These are phyloP conservation scores for Sinelater perroti DNA, from an alignment of 2,888 invertebrate species.

Conservation along the genomic window DNA sequence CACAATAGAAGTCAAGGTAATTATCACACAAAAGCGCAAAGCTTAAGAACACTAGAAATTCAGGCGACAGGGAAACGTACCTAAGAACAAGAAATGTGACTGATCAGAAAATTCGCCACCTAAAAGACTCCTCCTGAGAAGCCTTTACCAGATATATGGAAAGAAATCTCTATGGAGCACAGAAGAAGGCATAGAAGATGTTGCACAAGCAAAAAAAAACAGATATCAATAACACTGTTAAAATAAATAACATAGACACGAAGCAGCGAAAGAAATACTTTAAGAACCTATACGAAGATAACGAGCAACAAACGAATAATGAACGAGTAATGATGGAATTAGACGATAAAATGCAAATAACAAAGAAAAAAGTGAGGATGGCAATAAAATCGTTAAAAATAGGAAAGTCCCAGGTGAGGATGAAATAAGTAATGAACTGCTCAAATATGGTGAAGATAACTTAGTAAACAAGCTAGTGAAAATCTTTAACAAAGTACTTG, in stretches of 20 bases:
- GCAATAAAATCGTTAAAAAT: background rate
- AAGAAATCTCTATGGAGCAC: background rate
- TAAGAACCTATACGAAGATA: background rate
- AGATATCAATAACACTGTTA: background rate
- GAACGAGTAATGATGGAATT: background rate
- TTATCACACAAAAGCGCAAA: background rate
- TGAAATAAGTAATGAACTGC: background rate
- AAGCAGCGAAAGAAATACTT: background rate
- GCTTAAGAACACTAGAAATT: background rate
- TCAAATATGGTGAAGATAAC: background rate
- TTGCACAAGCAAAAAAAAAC: background rate
- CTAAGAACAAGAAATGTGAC: background rate
- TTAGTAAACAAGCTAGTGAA: background rate
- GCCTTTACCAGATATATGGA: background rate
- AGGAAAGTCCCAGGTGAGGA: too few species aligned
- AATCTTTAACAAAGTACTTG: background rate
- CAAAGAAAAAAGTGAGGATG: background rate
- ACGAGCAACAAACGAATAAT: background rate
- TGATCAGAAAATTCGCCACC: background rate
- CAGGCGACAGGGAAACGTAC: background rate
- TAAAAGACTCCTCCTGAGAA: constrained; percentile 1
- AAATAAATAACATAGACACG: too few species aligned
- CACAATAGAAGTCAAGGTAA: constrained; percentile 1
- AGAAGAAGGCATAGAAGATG: background rate
- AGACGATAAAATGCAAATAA: background rate